phyloP scores from a whole-genome alignment of 1,140 invertebrate species.

The Tetranychus cinnabarinus region DNA sequence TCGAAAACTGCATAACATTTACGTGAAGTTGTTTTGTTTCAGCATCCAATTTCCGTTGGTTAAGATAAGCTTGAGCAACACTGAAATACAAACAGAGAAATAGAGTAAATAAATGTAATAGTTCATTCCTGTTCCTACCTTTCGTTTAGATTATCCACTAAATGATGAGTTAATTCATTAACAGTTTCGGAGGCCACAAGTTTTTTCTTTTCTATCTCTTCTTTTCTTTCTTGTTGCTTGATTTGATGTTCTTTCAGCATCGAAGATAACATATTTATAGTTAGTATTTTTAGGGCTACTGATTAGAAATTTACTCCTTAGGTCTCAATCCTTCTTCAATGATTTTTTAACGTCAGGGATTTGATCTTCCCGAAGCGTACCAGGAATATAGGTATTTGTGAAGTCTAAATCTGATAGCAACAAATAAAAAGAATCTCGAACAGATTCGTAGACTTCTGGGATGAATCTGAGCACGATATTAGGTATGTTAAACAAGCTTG shows the following conservation, averaged over 20 bases:
- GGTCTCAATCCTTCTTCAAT: too few species aligned
- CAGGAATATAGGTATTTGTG: too few species aligned
- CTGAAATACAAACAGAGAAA: slow-evolving; percentile 25
- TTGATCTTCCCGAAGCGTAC: too few species aligned
- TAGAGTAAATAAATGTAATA: not conserved
- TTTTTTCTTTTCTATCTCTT: slow-evolving; percentile 46
- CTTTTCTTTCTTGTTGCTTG: slow-evolving; percentile 46
- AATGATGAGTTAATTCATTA: slow-evolving; percentile 66
- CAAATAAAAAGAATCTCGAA: too few species aligned
- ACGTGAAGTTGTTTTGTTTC: slow-evolving; percentile 90
- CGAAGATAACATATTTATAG: slow-evolving; percentile 42
- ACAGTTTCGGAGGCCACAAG: slow-evolving; percentile 79
- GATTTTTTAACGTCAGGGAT: too few species aligned
- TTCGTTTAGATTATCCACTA: slow-evolving; percentile 91
- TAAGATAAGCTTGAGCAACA: slow-evolving; percentile 89
- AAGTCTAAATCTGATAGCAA: too few species aligned
- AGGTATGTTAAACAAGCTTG: too few species aligned
- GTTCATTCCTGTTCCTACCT: slow-evolving; percentile 36
- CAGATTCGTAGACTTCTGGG: too few species aligned
- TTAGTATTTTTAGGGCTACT: too few species aligned
- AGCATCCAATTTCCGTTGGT: slow-evolving; percentile 86
- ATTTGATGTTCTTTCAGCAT: slow-evolving; percentile 66
- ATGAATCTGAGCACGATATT: too few species aligned
- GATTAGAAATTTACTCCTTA: too few species aligned
- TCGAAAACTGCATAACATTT: slow-evolving; percentile 78